Base-by-base conservation (phyloP, 2,888 invertebrate genomes). In the Dicranocentrus wangi region DNA sequence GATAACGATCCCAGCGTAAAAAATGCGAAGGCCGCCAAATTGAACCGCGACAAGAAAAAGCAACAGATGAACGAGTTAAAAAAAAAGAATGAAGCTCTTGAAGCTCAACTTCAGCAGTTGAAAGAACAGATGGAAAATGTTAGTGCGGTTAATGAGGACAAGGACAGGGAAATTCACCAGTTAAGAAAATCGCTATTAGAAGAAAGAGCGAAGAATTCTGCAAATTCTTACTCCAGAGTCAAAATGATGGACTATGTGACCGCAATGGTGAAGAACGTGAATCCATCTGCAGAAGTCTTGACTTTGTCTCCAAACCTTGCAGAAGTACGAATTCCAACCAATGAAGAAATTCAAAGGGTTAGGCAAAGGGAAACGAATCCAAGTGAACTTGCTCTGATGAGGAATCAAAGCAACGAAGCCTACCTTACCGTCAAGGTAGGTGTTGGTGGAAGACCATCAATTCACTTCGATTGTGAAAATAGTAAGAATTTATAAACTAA, bases 41-140 rank as follows among this genome's bases (percentile, higher is more conserved):
- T 71, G 51, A 86, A 86, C 32, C 80, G 86, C 0, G 84, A 84
- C 7, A 80, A 69, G 58, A 85, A 86, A 83, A 86, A 86, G 73
- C 19, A 61, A 21, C 83, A 84, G 51, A 19, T 82, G 19, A 17
- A 65, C n/a, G 55, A 42, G 10, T 43, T 84, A 42, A 58, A 71
- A 65, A 27, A 17, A 1, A 47, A 71, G 53, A 23, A 42, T 21
- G n/a, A 42, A 7, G 7, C 5, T 17, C 25, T 60, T 15, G 13
- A 5, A 47, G 28, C 2, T 61, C 13, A n/a, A 7, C 17, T 3
- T 1, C 15, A 8, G 1, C 63, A 63, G 19, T 28, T 28, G 28
- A 5, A 10, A 32, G 17, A 32, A 17, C n/a, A 63, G 28, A n/a
- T 53, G 21, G 7, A 28, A 7, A 60, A 58, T 1, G 13, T n/a